phyloP scores from a whole-genome alignment of 2,797 vertebrate species.

The Clarias laeviceps region DNA sequence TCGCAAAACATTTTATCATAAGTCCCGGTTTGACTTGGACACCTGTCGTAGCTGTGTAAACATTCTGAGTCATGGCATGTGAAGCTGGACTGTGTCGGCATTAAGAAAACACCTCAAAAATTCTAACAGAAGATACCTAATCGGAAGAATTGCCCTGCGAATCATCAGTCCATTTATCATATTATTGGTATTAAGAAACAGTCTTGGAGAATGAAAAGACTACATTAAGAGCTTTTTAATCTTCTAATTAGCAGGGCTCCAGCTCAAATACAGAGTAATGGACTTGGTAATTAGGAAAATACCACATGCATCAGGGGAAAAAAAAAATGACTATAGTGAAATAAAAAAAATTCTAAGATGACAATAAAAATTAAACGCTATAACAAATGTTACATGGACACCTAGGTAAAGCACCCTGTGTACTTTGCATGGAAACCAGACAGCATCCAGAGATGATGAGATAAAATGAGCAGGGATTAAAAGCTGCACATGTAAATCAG shows the following conservation, averaged over 20 bases:
- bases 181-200: background rate
- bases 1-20: too few species aligned
- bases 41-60: background rate
- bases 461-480: constrained; percentile 8
- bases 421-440: constrained; percentile 11
- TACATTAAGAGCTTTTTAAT: constrained; percentile 20
- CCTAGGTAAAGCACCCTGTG: background rate
- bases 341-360: constrained; percentile 1
- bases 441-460: background rate
- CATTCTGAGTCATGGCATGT: background rate
- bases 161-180: constrained; percentile 18
- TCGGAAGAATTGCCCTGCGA: background rate
- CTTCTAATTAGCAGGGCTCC: constrained; percentile 19
- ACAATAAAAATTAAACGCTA: background rate
- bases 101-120: background rate
- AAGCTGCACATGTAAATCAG: constrained; percentile 6
- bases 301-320: background rate
- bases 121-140: background rate
- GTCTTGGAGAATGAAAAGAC: constrained; percentile 6
- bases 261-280: constrained; percentile 21
- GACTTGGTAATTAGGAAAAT: constrained; percentile 32
- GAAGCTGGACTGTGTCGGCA: background rate
- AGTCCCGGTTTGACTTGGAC: too few species aligned
- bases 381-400: background rate
- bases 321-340: background rate